Base-by-base conservation (phyloP, 1,140 invertebrate genomes). In the Babylonia areolata region DNA sequence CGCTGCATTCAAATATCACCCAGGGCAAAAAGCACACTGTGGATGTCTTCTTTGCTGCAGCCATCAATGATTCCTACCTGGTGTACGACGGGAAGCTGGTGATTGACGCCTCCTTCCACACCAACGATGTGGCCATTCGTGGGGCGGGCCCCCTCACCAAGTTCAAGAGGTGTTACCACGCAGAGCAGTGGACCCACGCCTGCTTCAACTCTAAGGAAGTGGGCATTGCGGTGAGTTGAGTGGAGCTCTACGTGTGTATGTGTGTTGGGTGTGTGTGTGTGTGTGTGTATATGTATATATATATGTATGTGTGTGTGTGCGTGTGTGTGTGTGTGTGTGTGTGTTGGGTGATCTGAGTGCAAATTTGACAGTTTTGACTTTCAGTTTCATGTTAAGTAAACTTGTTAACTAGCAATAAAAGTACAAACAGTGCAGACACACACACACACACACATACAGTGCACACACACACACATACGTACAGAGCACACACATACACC, bases 51-150 rank as follows among this genome's bases (percentile, higher is more conserved):
- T 51, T 17, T 51, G 58, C 89, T 94, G n/a, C 90, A 96, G 96
- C 96, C 23, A 95, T 97, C 87, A 96, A 95, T 75, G 95, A 95
- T 85, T 94, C 96, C 31, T 96, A 96, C 46, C 91, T 97, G 15
- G 96, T 97, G 3, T 97, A 96, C 93, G 96, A 97, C 90, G 96
- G 96, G 51, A 95, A 95, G 23, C 90, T 97, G 42, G 95, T 97
- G 2, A 96, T 97, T 69, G 95, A 96, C 88, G 92, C 95, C 0
- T 91, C 95, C 37, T 97, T 96, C 90, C 94, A 95, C 69, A 97
- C 97, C 0, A 97, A 96, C 92, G 97, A 97, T 91, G 95, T 95
- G 0, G 93, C 93, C 75, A 96, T 97, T 75, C 96, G 95, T 87
- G 96, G 95, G 2, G 96, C 96, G 39, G 97, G 97, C 0, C 95